These are phyloP conservation scores for Euphydryas editha DNA, from an alignment of 2,888 invertebrate genomes.

Conservation along the genomic window DNA sequence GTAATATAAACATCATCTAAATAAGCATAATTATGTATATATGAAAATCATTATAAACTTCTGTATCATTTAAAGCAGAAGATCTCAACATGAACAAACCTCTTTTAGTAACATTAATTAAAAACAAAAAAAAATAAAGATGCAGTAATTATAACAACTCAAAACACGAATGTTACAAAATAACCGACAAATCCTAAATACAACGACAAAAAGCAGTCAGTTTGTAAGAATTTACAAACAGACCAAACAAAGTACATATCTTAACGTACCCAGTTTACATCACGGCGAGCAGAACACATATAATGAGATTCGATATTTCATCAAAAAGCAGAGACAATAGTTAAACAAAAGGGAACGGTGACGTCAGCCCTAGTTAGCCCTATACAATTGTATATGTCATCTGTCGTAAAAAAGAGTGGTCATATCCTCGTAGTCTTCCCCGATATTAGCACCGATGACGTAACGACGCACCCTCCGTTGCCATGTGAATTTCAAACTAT, in stretches of 20 bases:
- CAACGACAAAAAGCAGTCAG: neutral
- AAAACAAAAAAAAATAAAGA: too few species aligned
- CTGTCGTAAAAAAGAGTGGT: slow-evolving; percentile 25
- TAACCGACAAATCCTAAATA: neutral
- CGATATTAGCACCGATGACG: slow-evolving; percentile 28
- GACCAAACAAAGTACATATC: neutral
- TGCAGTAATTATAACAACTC: too few species aligned
- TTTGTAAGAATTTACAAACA: neutral
- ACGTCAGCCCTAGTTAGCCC: slow-evolving; percentile 33
- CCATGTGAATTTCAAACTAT: slow-evolving; percentile 26
- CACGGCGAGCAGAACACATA: slow-evolving; percentile 17
- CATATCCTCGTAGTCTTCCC: slow-evolving; percentile 16
- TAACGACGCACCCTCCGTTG: slow-evolving; percentile 35
- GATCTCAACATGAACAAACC: too few species aligned
- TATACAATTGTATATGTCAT: slow-evolving; percentile 13
- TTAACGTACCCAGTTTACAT: slow-evolving; percentile 21
- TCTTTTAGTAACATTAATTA: too few species aligned
- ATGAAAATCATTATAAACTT: too few species aligned
- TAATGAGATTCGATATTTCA: slow-evolving; percentile 17
- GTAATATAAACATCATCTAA: too few species aligned
- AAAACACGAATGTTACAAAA: neutral
- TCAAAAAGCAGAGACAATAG: slow-evolving; percentile 21
- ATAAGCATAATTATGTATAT: too few species aligned
- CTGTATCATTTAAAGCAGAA: too few species aligned
- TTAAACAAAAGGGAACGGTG: slow-evolving; percentile 36